Conservation (phyloP, 2,113 vertebrate genomes). For the Tachysurus fulvidraco region DNA sequence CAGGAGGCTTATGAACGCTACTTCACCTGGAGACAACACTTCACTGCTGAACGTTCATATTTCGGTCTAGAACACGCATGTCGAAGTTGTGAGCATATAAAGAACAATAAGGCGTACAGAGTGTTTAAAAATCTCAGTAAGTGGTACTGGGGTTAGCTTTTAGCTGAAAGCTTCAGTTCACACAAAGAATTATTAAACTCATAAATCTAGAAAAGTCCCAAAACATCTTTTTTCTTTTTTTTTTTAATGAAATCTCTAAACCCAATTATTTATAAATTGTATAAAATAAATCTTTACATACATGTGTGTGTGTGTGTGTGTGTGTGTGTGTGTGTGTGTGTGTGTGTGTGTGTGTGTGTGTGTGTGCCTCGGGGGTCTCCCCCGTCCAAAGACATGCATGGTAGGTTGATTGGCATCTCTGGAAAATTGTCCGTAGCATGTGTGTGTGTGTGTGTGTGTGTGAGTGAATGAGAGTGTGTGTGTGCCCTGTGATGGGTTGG, state of each 20-base stretch:
- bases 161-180: neutral
- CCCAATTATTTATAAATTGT: neutral
- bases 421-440: too few species aligned
- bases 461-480: too few species aligned
- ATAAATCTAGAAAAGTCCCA: neutral
- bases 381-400: too few species aligned
- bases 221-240: neutral
- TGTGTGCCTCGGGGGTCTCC: too few species aligned
- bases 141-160: slow-evolving; percentile 18
- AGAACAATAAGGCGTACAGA: neutral
- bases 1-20: neutral
- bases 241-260: neutral
- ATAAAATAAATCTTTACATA: too few species aligned
- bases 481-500: too few species aligned
- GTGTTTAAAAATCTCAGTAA: neutral
- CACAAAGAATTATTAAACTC: neutral
- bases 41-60: neutral
- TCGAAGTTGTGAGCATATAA: neutral
- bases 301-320: too few species aligned
- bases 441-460: too few species aligned
- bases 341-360: too few species aligned
- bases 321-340: too few species aligned
- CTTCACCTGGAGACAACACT: slow-evolving; percentile 23
- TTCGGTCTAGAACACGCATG: slow-evolving; percentile 15
- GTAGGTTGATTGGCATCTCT: too few species aligned